Evolutionary conservation across 2,113 vertebrate genomes (phyloP).

Genomic region (Shinisaurus crocodilurus): DNA sequence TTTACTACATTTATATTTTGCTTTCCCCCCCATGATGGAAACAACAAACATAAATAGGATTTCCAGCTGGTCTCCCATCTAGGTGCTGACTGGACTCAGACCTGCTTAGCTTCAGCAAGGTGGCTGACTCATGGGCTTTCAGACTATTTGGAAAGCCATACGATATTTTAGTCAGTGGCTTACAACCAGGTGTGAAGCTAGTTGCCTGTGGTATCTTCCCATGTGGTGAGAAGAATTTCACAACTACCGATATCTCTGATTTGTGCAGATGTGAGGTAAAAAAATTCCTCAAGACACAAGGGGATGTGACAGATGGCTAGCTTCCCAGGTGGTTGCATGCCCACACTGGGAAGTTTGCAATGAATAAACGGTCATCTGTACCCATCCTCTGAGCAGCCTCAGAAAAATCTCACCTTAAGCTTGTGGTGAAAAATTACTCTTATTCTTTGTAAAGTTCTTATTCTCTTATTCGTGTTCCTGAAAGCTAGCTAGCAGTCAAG

Average conservation of each 20-base stretch:
- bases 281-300: background rate
- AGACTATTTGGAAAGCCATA: background rate
- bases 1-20: background rate
- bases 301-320: background rate
- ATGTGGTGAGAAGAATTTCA: no score
- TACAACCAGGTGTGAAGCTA: background rate
- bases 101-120: background rate
- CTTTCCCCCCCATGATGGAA: background rate
- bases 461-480: background rate
- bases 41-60: background rate
- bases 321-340: background rate
- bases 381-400: background rate
- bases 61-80: background rate
- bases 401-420: background rate
- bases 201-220: background rate
- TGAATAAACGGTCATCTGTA: background rate
- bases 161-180: background rate
- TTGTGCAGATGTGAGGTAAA: background rate
- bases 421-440: rapidly evolving
- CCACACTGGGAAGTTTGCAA: background rate
- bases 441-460: background rate
- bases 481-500: background rate
- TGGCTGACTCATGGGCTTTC: background rate
- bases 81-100: background rate
- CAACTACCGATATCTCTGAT: background rate